phyloP scores from a whole-genome alignment of 2,113 vertebrate genomes.

The Centrocercus urophasianus region DNA sequence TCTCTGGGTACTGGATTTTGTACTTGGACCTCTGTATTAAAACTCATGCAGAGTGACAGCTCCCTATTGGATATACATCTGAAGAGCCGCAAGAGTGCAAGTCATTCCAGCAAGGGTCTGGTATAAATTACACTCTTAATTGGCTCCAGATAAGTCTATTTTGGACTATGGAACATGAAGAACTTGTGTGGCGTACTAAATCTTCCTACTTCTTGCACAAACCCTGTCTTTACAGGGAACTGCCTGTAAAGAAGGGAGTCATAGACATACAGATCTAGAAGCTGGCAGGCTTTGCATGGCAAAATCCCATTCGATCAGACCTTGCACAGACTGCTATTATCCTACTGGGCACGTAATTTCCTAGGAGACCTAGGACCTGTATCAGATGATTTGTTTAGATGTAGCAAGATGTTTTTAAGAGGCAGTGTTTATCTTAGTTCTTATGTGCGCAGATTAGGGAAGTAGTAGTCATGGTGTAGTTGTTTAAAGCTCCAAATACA shows the following conservation, averaged over 20 bases:
- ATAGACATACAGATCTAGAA: not conserved
- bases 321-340: not conserved
- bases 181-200: conserved; percentile 54
- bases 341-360: not conserved
- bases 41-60: conserved; percentile 15
- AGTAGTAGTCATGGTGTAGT: not conserved
- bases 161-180: conserved; percentile 67
- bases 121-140: conserved; percentile 73
- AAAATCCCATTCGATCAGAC: not conserved
- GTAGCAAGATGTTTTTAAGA: not conserved
- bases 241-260: not conserved
- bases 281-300: not conserved
- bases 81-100: conserved; percentile 60
- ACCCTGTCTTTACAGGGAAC: not conserved
- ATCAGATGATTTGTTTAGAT: not conserved
- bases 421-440: not conserved
- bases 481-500: conserved; percentile 40
- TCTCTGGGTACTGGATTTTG: conserved; percentile 42
- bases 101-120: conserved; percentile 71
- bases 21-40: conserved; percentile 9
- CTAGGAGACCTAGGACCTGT: not conserved
- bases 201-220: conserved; percentile 6
- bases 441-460: not conserved
- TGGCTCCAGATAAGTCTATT: conserved; percentile 77
- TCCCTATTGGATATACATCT: conserved; percentile 73